Evolutionary conservation across 2,888 invertebrate genomes (phyloP).

Genomic region (Orthosia gracilis): DNA sequence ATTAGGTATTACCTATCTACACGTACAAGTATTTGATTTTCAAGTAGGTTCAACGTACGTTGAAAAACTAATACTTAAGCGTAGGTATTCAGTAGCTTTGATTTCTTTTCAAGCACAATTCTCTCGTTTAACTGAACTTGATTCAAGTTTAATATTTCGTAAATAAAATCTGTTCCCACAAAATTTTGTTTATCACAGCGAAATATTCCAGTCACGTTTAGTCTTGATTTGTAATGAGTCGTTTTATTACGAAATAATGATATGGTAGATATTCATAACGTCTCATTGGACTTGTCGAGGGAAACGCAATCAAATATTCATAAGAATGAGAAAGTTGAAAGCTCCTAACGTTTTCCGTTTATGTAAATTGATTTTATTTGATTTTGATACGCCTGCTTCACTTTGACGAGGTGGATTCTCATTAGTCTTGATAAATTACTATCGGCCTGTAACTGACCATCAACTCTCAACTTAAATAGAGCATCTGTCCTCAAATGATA

Average conservation of each 20-base stretch:
- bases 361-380: slow-evolving; percentile 50
- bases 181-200: slow-evolving; percentile 14
- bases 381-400: slow-evolving; percentile 28
- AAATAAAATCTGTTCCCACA: slow-evolving; percentile 29
- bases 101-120: slow-evolving; percentile 30
- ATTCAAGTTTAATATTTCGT: slow-evolving; percentile 26
- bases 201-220: slow-evolving; percentile 21
- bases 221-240: slow-evolving; percentile 28
- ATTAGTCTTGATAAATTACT: slow-evolving; percentile 30
- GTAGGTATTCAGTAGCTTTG: slow-evolving; percentile 1
- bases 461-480: not conserved
- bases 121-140: slow-evolving; percentile 14
- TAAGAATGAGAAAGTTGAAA: slow-evolving; percentile 48
- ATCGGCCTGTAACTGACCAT: slow-evolving; percentile 21
- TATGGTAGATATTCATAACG: slow-evolving; percentile 44
- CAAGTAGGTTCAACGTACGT: slow-evolving; percentile 10
- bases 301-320: slow-evolving; percentile 57
- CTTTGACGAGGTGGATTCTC: slow-evolving; percentile 21
- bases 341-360: slow-evolving; percentile 19
- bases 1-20: too few relatives aligned
- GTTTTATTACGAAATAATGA: slow-evolving; percentile 39
- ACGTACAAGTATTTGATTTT: too few relatives aligned
- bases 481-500: slow-evolving; percentile 18
- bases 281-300: slow-evolving; percentile 41
- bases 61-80: not conserved